Percentiles rank a stretch among this genome's conserved stretches.
Conservation (phyloP, 2,888 invertebrate species). For the Steinernema scapterisci region DNA sequence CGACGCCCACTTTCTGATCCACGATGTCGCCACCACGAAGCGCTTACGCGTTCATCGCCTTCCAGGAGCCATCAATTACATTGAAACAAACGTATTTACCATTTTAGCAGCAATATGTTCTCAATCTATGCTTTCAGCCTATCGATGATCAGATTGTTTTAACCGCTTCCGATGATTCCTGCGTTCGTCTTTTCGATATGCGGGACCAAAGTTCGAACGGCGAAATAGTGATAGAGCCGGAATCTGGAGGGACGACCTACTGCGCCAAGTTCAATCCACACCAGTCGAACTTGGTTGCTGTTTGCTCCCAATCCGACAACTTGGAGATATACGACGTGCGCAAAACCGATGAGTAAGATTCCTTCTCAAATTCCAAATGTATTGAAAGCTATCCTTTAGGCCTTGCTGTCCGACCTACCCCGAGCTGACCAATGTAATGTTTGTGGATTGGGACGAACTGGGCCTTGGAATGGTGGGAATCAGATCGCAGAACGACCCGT, state of each 20-base stretch:
- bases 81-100: not conserved
- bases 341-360: constrained; percentile 32
- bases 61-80: constrained; percentile 26
- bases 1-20: constrained; percentile 89
- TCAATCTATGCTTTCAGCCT: constrained; percentile 72
- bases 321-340: constrained; percentile 43
- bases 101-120: too few relatives aligned
- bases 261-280: constrained; percentile 37
- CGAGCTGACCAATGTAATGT: constrained; percentile 13
- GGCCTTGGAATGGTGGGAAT: constrained; percentile 35
- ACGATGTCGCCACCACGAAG: constrained; percentile 76
- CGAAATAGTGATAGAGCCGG: not conserved
- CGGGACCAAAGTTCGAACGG: constrained; percentile 68
- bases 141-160: constrained; percentile 82
- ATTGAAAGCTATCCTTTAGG: not conserved
- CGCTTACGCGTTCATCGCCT: constrained; percentile 72
- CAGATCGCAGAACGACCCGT: constrained; percentile 13
- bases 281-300: constrained; percentile 34
- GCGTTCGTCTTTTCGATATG: constrained; percentile 83
- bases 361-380: not conserved
- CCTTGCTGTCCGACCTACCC: not conserved
- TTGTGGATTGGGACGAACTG: constrained; percentile 33
- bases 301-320: constrained; percentile 41
- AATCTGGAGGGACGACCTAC: constrained; percentile 31
- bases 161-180: constrained; percentile 89